These are phyloP conservation scores for Rambutsinella grinnellia DNA, from an alignment of 2,888 invertebrate genomes.

Conservation along the genomic window DNA sequence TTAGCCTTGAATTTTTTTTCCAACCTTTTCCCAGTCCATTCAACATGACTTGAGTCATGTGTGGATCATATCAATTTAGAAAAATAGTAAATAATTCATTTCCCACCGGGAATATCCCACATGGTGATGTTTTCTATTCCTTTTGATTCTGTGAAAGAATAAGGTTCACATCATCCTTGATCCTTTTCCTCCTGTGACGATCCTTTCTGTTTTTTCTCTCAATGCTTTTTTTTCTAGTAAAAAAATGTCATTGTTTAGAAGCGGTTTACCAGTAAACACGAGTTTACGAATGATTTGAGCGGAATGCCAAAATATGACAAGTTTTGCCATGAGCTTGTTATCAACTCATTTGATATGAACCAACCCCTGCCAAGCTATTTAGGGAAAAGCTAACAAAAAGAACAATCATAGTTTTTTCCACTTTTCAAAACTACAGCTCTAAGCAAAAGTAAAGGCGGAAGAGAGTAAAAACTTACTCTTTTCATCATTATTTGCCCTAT, in stretches of 20 bases:
- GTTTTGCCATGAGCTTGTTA: conserved; percentile 3
- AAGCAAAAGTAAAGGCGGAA: neutral
- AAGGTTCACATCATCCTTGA: neutral
- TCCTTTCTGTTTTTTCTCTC: neutral
- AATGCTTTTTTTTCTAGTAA: neutral
- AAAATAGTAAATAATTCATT: too few species aligned
- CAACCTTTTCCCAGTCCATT: too few species aligned
- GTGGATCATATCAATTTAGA: too few species aligned
- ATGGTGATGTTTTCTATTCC: too few species aligned
- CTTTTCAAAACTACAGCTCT: neutral
- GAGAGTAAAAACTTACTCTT: too few species aligned
- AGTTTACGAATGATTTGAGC: neutral
- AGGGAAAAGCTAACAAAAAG: neutral
- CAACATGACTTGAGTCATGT: too few species aligned
- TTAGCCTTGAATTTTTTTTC: too few species aligned
- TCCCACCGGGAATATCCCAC: too few species aligned
- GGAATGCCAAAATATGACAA: conserved; percentile 7
- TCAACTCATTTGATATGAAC: neutral
- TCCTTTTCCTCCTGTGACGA: neutral
- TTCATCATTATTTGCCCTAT: neutral
- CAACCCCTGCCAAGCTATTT: neutral
- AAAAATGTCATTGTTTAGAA: neutral
- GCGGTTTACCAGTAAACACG: neutral
- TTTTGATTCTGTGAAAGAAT: too few species aligned
- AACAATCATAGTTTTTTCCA: neutral